A percentile compares a stretch with the other conserved stretches of the same genome.
phyloP scores from a whole-genome alignment of 2,113 vertebrate genomes.

The Orcinus orca region DNA sequence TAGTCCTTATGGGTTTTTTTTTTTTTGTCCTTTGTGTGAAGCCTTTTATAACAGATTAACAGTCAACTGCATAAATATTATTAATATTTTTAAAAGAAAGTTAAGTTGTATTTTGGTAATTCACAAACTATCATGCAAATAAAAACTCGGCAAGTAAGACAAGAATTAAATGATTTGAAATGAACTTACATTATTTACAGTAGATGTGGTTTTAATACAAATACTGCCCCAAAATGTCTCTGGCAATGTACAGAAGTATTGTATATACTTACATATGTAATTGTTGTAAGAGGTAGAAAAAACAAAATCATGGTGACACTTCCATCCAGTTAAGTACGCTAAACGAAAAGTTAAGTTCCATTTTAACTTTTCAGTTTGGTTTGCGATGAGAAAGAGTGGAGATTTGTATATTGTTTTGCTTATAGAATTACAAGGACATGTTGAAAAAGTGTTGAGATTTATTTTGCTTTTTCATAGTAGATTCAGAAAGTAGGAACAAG shows the following conservation, averaged over 20 bases:
- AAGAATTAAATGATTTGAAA: constrained; percentile 68
- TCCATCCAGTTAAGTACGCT: constrained; percentile 72
- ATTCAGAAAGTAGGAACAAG: constrained; percentile 79
- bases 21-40: constrained; percentile 81
- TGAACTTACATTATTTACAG: constrained; percentile 78
- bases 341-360: constrained; percentile 74
- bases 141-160: constrained; percentile 74
- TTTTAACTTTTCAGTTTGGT: constrained; percentile 82
- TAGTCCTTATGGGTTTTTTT: constrained; percentile 79
- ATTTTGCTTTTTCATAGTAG: constrained; percentile 85
- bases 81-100: constrained; percentile 83
- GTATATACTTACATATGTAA: constrained; percentile 89
- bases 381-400: constrained; percentile 78
- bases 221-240: constrained; percentile 87
- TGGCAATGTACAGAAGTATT: constrained; percentile 87
- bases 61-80: constrained; percentile 86
- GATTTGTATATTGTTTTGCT: constrained; percentile 85
- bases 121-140: constrained; percentile 84
- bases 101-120: constrained; percentile 91
- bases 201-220: constrained; percentile 86
- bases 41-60: constrained; percentile 86
- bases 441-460: constrained; percentile 84
- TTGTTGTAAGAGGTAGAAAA: constrained; percentile 85
- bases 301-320: constrained; percentile 82
- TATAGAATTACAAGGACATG: constrained; percentile 82